Base-by-base conservation (phyloP, 2,113 vertebrate species). In the Clarias magur region DNA sequence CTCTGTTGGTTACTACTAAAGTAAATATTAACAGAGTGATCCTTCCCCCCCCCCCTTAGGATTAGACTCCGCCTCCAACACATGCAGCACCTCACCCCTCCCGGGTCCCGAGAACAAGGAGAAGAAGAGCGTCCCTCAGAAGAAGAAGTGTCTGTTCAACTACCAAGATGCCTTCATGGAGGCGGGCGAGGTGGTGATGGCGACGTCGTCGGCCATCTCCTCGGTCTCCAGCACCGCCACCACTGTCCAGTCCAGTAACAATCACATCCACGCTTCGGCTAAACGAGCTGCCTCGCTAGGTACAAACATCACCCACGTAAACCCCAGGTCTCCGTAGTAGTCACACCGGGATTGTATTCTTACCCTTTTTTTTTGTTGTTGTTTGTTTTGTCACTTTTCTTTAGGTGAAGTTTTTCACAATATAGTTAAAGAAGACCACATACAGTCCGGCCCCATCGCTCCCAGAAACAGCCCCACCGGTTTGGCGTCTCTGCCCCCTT, bases 161-260 rank as follows among this genome's bases (percentile, higher is more conserved):
- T 99, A 99, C 95, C 98, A 99, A 94, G 98, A 99, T 94, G 97
- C 97, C 95, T 98, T 99, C 93, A 95, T 98, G 96, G 98, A 99
- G 93, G 95, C 97, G 90, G 97, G 96, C 92, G 97, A 97, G 89
- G 97, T 97, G 84, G 96, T 96, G 88, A 98, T 99, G 98, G 97
- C 97, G 92, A 98, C 97, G 3, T 99, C 98, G 0, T 97, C 97
- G 19, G 96, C 98, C 91, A 96, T 96, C 3, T 97, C 97, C 83
- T 98, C 97, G 0, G 96, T 99, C 91, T 99, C 98, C 88, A 99
- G 97, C 95, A 98, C 97, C 21, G 97, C 98, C 92, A 98, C 98
- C 91, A 98, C 97, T 70, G 97, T 99, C 93, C 98, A 99, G 95
- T 99, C 98, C 70, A 98, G 98, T 96, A 98, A 96, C 95, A 97